phyloP scores from a whole-genome alignment of 2,113 vertebrate genomes.

The Gobiocypris rarus region DNA sequence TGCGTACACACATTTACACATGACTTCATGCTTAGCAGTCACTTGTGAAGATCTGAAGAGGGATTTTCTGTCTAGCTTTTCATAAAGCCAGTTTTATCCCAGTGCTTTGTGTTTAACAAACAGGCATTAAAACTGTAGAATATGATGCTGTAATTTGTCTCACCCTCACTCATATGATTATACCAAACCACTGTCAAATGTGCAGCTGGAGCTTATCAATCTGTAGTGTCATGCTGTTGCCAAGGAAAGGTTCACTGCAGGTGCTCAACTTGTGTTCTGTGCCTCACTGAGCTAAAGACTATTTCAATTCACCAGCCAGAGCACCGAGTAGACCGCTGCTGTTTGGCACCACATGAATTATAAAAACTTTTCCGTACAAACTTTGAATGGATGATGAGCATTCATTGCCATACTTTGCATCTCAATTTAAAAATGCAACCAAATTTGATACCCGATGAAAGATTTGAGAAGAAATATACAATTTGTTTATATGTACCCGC shows the following conservation, averaged over 20 bases:
- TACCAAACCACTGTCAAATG: conserved; percentile 7
- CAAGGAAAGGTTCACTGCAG: conserved; percentile 5
- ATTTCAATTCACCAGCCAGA: conserved; percentile 3
- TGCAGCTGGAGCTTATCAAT: not conserved
- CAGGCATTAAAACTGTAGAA: not conserved
- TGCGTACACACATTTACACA: not conserved
- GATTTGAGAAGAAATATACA: not conserved
- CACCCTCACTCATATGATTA: conserved; percentile 5
- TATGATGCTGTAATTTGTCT: not conserved
- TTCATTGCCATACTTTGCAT: not conserved
- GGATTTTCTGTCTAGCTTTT: not conserved
- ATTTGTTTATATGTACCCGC: not conserved
- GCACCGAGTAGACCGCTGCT: not conserved
- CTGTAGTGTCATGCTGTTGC: not conserved
- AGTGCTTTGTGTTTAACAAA: not conserved
- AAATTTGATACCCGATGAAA: not conserved
- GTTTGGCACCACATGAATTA: conserved; percentile 15
- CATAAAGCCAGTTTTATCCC: not conserved
- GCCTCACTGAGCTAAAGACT: not conserved
- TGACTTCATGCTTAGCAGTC: not conserved
- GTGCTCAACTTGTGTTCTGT: not conserved
- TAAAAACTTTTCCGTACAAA: conserved; percentile 1
- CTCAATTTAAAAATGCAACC: not conserved
- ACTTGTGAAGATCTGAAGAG: not conserved
- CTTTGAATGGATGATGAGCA: not conserved